phyloP scores from a whole-genome alignment of 1,140 invertebrate species.

The Brachionus koreanus region DNA sequence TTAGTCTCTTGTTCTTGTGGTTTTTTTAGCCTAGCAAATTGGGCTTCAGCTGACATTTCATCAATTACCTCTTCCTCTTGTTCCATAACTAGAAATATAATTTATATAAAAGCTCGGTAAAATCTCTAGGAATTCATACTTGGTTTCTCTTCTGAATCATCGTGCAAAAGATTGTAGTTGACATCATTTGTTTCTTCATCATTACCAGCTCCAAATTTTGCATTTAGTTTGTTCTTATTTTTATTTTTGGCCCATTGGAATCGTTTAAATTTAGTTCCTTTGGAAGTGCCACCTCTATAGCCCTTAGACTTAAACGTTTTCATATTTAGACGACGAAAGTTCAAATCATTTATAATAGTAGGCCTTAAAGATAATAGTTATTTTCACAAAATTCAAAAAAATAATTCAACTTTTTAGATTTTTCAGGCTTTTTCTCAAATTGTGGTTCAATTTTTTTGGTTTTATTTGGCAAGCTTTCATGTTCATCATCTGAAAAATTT shows the following conservation, averaged over 20 bases:
- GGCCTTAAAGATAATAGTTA: not conserved
- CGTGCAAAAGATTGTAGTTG: conserved; percentile 5
- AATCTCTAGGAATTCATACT: not conserved
- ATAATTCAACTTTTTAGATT: not conserved
- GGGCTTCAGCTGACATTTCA: conserved; percentile 22
- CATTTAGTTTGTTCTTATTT: conserved; percentile 10
- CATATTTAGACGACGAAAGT: conserved; percentile 16
- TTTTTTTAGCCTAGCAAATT: not conserved
- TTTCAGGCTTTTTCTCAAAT: not conserved
- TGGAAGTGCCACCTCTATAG: not conserved
- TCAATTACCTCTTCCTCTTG: not conserved
- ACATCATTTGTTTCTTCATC: not conserved
- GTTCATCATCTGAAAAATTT: not conserved
- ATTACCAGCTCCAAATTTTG: not conserved
- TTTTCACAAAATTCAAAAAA: not conserved
- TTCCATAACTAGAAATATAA: not conserved
- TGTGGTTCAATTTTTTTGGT: not conserved
- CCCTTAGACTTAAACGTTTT: conserved; percentile 20
- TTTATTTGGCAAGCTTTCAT: not conserved
- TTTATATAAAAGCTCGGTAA: not conserved
- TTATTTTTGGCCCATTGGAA: conserved; percentile 34
- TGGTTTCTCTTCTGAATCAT: not conserved
- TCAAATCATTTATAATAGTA: not conserved
- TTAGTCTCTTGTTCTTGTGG: not conserved
- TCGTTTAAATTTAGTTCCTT: conserved; percentile 26